Base-by-base conservation (phyloP, 2,113 vertebrate species). In the Chaenogobius annularis region DNA sequence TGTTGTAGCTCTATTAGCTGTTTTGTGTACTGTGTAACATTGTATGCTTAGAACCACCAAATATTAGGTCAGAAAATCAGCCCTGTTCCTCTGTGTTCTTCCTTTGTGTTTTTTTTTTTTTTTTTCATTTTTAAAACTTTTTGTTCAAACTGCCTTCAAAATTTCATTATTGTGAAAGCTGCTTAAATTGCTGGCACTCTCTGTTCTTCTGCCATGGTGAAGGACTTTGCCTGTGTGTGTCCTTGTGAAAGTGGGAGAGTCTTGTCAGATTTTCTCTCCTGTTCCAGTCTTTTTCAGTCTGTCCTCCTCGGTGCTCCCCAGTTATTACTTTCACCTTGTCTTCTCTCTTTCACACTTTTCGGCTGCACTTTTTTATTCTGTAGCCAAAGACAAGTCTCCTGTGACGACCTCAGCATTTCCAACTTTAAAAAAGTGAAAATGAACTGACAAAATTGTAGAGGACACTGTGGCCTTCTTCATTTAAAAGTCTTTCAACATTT, bases 281-380 rank as follows among this genome's bases (percentile, higher is more conserved):
- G 35, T 40, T 63, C 35, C 17, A 43, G 22, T 59, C 35, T 43
- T 17, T 40, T 63, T 17, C 31, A 43, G 22, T 59, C 14, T 15
- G 22, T 31, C 56, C 13, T 44, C 44, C 20, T 61, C 37, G 2
- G 17, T 66, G 61, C 44, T 14, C 69, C 61, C 19, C 46, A 9
- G 19, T 20, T 52, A 19, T 47, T 43, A 46, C 17, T 66, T n/a
- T 40, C 35, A 63, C 50, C 37, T 44, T 50, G 50, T 52, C 26
- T 50, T 48, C 23, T 56, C 23, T 70, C 44, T 69, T 62, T 50
- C 35, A 54, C 66, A 68, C 48, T 37, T 37, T 52, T 20, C 48
- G 17, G 31, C 35, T 63, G 35, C 59, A 37, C 31, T n/a, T 23
- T 46, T 68, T 48, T 68, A n/a, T 68, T 68, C 31, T 48, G 47